phyloP scores from a whole-genome alignment of 2,888 invertebrate genomes.

The Pollenia amentaria region DNA sequence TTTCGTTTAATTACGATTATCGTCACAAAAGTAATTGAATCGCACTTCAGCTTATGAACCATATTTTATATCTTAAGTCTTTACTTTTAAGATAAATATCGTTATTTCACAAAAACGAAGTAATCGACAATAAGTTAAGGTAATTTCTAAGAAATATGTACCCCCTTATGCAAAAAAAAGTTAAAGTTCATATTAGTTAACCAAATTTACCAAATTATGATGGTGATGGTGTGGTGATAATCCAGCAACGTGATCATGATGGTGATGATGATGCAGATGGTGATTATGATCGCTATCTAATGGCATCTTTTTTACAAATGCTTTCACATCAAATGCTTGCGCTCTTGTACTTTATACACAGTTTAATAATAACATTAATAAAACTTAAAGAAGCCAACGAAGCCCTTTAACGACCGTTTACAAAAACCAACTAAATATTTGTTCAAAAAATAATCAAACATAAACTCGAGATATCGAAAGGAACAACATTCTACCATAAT shows the following conservation, averaged over 20 bases:
- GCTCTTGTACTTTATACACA: not conserved
- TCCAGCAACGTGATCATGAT: constrained; percentile 77
- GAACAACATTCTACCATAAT: constrained; percentile 21
- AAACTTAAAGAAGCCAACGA: not conserved
- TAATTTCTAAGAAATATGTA: not conserved
- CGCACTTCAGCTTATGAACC: too few species aligned
- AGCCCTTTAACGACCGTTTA: constrained; percentile 60
- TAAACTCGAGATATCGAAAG: constrained; percentile 34
- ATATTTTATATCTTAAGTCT: too few species aligned
- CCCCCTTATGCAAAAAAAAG: too few species aligned
- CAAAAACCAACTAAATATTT: constrained; percentile 60
- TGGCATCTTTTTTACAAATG: constrained; percentile 76
- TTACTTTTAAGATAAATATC: too few species aligned
- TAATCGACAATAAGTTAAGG: not conserved
- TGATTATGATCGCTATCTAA: constrained; percentile 79
- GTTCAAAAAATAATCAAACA: constrained; percentile 53
- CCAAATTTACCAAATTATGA: constrained; percentile 82
- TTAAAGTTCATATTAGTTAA: not conserved
- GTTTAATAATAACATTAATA: constrained; percentile 22
- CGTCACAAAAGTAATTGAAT: too few species aligned
- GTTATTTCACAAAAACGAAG: too few species aligned
- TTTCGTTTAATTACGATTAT: too few species aligned
- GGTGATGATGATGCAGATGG: constrained; percentile 80
- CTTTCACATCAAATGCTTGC: not conserved
- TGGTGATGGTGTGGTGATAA: constrained; percentile 83